These are phyloP conservation scores for Campylomormyrus numenius DNA, from an alignment of 2,113 vertebrate species.

Conservation along the genomic window DNA sequence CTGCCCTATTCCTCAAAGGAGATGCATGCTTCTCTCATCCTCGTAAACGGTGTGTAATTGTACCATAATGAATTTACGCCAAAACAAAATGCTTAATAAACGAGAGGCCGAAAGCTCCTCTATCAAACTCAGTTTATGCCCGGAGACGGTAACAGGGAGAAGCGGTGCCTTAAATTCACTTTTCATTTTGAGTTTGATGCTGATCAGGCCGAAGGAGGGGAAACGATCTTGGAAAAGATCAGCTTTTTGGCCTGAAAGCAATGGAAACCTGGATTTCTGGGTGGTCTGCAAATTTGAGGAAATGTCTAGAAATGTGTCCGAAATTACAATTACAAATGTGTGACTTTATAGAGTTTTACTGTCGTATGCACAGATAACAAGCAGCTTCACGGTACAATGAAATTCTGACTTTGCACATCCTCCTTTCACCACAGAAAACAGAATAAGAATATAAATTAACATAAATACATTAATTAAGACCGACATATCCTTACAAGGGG, in stretches of 20 bases:
- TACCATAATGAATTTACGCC: background rate
- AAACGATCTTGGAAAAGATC: background rate
- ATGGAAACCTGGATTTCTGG: background rate
- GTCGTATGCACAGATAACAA: too few relatives aligned
- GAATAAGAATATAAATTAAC: too few relatives aligned
- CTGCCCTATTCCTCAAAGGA: background rate
- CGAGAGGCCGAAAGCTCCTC: background rate
- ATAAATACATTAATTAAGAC: too few relatives aligned
- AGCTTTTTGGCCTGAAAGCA: background rate
- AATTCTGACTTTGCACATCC: too few relatives aligned
- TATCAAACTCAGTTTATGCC: background rate
- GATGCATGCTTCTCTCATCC: background rate
- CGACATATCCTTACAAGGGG: background rate
- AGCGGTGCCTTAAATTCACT: background rate
- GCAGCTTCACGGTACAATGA: too few relatives aligned
- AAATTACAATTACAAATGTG: background rate
- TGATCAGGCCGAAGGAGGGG: background rate
- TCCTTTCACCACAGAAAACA: too few relatives aligned
- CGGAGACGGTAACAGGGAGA: background rate
- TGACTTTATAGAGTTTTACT: background rate
- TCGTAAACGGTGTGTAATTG: background rate
- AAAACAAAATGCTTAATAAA: slow-evolving; percentile 12
- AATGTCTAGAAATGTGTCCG: background rate
- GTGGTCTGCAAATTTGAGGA: background rate
- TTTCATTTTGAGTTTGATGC: background rate